Conservation (phyloP, 1,140 invertebrate genomes). For the Scaptomyza graminum region DNA sequence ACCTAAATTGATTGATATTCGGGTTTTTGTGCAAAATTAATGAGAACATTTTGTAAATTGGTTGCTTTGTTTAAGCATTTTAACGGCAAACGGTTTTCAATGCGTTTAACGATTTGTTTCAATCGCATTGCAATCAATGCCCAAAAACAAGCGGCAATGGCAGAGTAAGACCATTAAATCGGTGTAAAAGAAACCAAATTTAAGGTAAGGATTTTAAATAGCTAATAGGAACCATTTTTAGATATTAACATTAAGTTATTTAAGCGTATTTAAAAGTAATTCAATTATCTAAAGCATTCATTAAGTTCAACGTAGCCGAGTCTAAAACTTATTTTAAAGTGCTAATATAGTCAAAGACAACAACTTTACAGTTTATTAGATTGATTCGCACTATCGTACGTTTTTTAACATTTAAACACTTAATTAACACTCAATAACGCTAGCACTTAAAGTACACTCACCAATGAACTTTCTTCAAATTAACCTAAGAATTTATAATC, state of each 20-base stretch:
- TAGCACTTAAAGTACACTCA: too few species aligned
- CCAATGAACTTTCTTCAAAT: too few species aligned
- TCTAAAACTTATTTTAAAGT: background rate
- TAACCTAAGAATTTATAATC: too few species aligned
- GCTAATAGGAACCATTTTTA: background rate
- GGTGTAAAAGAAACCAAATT: background rate
- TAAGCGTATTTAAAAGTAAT: background rate
- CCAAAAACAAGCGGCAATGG: background rate
- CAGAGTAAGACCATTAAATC: too few species aligned
- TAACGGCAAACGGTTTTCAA: slow-evolving; percentile 27
- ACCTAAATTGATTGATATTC: slow-evolving; percentile 72
- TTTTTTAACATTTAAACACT: background rate
- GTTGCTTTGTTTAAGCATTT: slow-evolving; percentile 36
- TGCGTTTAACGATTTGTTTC: slow-evolving; percentile 5
- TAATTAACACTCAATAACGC: background rate
- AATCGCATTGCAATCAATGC: slow-evolving; percentile 1
- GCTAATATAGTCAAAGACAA: background rate
- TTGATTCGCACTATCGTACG: background rate
- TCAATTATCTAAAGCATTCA: background rate
- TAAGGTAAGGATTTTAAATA: background rate
- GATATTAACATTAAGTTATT: background rate
- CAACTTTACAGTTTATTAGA: background rate
- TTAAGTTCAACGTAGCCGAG: background rate
- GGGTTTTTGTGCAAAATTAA: slow-evolving; percentile 49
- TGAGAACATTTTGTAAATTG: slow-evolving; percentile 54